phyloP scores from a whole-genome alignment of 2,888 invertebrate species.

The Neuroscelio doddi region DNA sequence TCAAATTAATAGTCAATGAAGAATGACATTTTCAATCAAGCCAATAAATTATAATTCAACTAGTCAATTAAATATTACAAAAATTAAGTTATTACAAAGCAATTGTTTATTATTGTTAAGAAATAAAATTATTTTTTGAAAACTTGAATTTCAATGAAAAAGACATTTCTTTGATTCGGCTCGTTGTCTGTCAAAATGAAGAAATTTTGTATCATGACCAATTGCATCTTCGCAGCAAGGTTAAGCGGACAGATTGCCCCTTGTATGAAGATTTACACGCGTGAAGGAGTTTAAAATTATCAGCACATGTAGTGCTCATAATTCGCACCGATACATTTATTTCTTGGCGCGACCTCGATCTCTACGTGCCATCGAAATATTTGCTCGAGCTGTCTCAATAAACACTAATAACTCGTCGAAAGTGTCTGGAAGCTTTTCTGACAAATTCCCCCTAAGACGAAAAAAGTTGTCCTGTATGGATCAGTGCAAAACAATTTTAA shows the following conservation, averaged over 20 bases:
- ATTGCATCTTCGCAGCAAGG: constrained; percentile 11
- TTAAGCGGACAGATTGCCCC: constrained; percentile 32
- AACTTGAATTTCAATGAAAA: too few relatives aligned
- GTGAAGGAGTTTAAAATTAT: constrained; percentile 25
- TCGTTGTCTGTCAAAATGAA: constrained; percentile 23
- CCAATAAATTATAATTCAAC: neutral
- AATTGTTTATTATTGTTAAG: neutral
- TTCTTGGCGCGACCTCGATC: constrained; percentile 45
- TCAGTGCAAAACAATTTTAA: constrained; percentile 5
- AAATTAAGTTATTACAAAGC: too few relatives aligned
- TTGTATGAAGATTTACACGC: constrained; percentile 35
- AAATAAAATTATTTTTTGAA: too few relatives aligned
- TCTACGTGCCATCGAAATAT: neutral
- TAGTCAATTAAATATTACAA: neutral
- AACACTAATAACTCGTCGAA: neutral
- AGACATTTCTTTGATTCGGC: constrained; percentile 22
- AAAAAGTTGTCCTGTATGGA: neutral
- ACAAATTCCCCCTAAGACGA: neutral
- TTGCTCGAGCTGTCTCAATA: constrained; percentile 1
- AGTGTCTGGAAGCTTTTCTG: neutral
- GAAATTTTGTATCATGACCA: too few relatives aligned
- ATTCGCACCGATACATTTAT: constrained; percentile 35
- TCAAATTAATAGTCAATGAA: constrained; percentile 8
- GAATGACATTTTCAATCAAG: neutral
- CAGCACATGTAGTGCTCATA: constrained; percentile 32